Percentiles rank a stretch among this genome's conserved stretches.
Evolutionary conservation across 2,113 vertebrate species (phyloP).

Genomic region (Saccopteryx bilineata): DNA sequence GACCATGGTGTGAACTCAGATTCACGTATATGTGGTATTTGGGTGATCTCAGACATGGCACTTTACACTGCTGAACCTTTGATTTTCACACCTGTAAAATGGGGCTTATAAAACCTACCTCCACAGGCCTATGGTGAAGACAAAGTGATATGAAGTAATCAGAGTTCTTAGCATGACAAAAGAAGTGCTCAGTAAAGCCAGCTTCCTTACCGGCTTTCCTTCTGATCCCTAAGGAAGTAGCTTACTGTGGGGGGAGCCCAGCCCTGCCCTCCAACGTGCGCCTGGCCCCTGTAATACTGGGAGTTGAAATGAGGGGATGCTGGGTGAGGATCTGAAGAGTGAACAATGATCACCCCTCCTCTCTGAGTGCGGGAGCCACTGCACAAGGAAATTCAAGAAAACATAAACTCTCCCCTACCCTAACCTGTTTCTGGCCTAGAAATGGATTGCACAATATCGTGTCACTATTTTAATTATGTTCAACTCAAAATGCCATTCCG

Average conservation of each 20-base stretch:
- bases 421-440: slow-evolving; percentile 2
- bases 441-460: not conserved
- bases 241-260: not conserved
- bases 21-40: not conserved
- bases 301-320: not conserved
- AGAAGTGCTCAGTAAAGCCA: not conserved
- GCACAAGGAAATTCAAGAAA: slow-evolving; percentile 20
- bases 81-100: slow-evolving; percentile 10
- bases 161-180: slow-evolving; percentile 51
- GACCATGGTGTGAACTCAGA: slow-evolving; percentile 33
- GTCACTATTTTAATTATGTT: slow-evolving; percentile 41
- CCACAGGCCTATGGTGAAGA: not conserved
- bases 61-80: not conserved
- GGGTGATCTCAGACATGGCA: not conserved
- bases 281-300: not conserved
- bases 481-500: slow-evolving; percentile 8
- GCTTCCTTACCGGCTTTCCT: not conserved
- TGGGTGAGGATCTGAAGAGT: slow-evolving; percentile 11
- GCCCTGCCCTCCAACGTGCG: not conserved
- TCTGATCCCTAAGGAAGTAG: not conserved
- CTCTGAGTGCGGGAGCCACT: not conserved
- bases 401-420: not conserved
- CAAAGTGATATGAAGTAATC: slow-evolving; percentile 8
- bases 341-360: not conserved
- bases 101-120: slow-evolving; percentile 18